A percentile compares a stretch with the other conserved stretches of the same genome.
phyloP scores from a whole-genome alignment of 2,888 invertebrate species.

The Epistrophella euchroma region DNA sequence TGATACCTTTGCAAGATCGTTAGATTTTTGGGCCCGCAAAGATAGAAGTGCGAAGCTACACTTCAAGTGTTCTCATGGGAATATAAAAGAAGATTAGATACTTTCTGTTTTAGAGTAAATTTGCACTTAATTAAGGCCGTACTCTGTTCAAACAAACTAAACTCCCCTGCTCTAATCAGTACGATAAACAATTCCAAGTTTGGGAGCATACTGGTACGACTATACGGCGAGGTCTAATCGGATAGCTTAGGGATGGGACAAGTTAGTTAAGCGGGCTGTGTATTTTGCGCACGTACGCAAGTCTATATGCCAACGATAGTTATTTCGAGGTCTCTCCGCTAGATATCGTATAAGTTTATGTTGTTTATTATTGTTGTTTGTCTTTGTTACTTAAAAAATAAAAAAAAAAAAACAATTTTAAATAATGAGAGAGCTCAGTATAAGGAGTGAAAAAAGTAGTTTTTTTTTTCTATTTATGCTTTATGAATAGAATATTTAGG shows the following conservation, averaged over 20 bases:
- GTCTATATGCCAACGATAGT: constrained; percentile 59
- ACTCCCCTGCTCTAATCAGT: constrained; percentile 57
- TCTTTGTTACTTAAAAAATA: background rate
- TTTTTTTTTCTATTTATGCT: background rate
- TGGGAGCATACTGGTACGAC: constrained; percentile 38
- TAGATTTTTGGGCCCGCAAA: constrained; percentile 23
- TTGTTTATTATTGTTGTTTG: constrained; percentile 13
- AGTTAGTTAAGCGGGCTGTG: constrained; percentile 10
- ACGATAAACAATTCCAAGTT: constrained; percentile 67
- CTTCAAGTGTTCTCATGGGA: constrained; percentile 6
- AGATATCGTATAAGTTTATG: constrained; percentile 33
- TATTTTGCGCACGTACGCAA: constrained; percentile 72
- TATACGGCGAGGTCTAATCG: constrained; percentile 9
- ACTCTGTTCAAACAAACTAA: constrained; percentile 26
- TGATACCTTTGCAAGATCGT: constrained; percentile 4
- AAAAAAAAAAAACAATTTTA: constrained; percentile 31
- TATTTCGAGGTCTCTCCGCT: constrained; percentile 67
- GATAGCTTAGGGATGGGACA: constrained; percentile 2
- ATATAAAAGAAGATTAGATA: constrained; percentile 11
- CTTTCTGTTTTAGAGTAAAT: constrained; percentile 50
- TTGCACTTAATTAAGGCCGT: constrained; percentile 69
- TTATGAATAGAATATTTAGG: constrained; percentile 9
- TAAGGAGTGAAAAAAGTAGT: background rate
- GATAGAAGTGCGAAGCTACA: background rate
- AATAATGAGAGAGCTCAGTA: constrained; percentile 34